Conservation (phyloP, 2,113 vertebrate species). For the Carassius auratus region DNA sequence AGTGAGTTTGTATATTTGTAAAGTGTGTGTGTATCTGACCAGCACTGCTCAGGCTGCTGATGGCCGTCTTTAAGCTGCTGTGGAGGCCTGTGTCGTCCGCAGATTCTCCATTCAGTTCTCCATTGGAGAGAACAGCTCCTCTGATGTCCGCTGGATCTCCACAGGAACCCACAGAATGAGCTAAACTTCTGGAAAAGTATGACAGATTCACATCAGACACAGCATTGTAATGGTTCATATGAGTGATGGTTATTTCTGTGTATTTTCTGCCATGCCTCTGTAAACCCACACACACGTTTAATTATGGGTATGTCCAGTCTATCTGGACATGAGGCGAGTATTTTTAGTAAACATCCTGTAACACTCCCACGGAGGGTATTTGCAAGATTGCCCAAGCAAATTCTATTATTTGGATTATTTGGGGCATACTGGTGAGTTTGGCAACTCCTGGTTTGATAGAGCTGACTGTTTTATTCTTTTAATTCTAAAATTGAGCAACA, state of each 20-base stretch:
- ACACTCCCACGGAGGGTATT: background rate
- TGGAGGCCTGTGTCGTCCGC: slow-evolving; percentile 68
- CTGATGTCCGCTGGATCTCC: slow-evolving; percentile 62
- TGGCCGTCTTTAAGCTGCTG: slow-evolving; percentile 67
- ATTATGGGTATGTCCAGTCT: background rate
- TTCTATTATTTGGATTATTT: background rate
- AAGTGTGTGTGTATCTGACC: slow-evolving; percentile 57
- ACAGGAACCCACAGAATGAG: slow-evolving; percentile 74
- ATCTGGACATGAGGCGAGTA: background rate
- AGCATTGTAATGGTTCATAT: background rate
- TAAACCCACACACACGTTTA: background rate
- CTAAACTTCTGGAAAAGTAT: slow-evolving; percentile 73
- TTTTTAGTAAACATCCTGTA: background rate
- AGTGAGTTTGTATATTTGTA: slow-evolving; percentile 10
- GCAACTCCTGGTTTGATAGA: background rate
- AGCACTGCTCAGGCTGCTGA: slow-evolving; percentile 61
- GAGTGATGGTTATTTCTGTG: background rate
- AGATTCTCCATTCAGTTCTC: slow-evolving; percentile 70
- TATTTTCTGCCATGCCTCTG: background rate
- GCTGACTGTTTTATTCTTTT: background rate
- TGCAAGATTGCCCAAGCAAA: background rate
- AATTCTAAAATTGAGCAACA: background rate
- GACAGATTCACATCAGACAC: background rate
- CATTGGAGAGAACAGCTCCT: slow-evolving; percentile 66
- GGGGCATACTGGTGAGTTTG: background rate